Percentiles rank a stretch among this genome's conserved stretches.
Conservation (phyloP, 1,140 invertebrate genomes). For the Neodiprion lecontei region DNA sequence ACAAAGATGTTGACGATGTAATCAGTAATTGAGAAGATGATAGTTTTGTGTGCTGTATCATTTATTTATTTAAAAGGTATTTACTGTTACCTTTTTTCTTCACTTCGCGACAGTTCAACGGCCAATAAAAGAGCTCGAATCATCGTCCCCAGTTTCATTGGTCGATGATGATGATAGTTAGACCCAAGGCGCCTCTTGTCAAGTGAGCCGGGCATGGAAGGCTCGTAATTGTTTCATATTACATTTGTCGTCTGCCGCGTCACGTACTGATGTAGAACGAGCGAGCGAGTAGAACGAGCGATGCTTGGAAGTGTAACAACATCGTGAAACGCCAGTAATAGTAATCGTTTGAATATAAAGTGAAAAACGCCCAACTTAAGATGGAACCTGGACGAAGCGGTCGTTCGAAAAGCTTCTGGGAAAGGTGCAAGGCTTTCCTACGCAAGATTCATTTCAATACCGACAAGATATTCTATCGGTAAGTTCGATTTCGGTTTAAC, state of each 20-base stretch:
- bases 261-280: constrained; percentile 2
- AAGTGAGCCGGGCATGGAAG: constrained; percentile 1
- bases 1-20: too few species aligned
- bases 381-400: constrained; percentile 10
- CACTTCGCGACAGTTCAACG: too few species aligned
- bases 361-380: not conserved
- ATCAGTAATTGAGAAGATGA: too few species aligned
- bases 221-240: constrained; percentile 5
- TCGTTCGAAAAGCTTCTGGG: constrained; percentile 28
- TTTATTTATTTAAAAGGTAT: too few species aligned
- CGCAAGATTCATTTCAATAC: constrained; percentile 40
- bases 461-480: constrained; percentile 51
- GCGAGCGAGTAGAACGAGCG: not conserved
- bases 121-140: too few species aligned
- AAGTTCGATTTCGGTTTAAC: constrained; percentile 32
- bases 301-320: not conserved
- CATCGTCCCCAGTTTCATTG: too few species aligned
- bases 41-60: too few species aligned
- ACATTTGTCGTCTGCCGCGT: not conserved
- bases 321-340: not conserved
- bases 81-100: too few species aligned
- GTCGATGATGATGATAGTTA: too few species aligned
- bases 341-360: constrained; percentile 1
- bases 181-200: not conserved
- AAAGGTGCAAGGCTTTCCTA: constrained; percentile 29